phyloP scores from a whole-genome alignment of 2,888 invertebrate species.

The Salpingus planirostris region DNA sequence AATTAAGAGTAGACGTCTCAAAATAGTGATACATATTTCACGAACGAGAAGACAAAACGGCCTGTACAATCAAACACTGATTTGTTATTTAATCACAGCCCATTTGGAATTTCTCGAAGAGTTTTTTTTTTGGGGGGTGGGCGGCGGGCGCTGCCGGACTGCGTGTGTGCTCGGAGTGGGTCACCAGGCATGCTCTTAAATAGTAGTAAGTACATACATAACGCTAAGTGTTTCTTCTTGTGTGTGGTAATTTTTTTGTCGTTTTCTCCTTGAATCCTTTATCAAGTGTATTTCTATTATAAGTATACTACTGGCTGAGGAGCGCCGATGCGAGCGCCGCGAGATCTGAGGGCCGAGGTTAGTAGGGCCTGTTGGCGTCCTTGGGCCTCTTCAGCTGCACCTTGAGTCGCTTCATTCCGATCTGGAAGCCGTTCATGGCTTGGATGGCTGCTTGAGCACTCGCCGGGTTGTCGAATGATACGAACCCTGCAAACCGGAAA shows the following conservation, averaged over 20 bases:
- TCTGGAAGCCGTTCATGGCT: conserved; percentile 99
- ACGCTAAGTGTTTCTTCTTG: too few relatives aligned
- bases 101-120: conserved; percentile 64
- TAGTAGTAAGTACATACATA: too few relatives aligned
- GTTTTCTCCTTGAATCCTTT: too few relatives aligned
- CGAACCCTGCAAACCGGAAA: conserved; percentile 91
- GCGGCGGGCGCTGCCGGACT: conserved; percentile 27
- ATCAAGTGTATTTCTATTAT: conserved; percentile 23
- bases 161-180: conserved; percentile 26
- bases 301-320: conserved; percentile 34
- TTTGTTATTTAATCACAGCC: conserved; percentile 66
- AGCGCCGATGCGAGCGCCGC: conserved; percentile 16
- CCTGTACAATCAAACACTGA: conserved; percentile 62
- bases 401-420: conserved; percentile 99
- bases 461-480: conserved; percentile 97
- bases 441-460: conserved; percentile 98
- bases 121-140: too few relatives aligned
- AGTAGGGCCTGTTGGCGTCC: conserved; percentile 96
- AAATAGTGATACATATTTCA: conserved; percentile 39
- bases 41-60: conserved; percentile 53
- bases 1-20: conserved; percentile 35
- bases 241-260: too few relatives aligned
- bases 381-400: conserved; percentile 99
- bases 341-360: conserved; percentile 51
- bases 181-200: conserved; percentile 24